Evolutionary conservation across 2,113 vertebrate genomes (phyloP).

Genomic region (Xenus cinereus): DNA sequence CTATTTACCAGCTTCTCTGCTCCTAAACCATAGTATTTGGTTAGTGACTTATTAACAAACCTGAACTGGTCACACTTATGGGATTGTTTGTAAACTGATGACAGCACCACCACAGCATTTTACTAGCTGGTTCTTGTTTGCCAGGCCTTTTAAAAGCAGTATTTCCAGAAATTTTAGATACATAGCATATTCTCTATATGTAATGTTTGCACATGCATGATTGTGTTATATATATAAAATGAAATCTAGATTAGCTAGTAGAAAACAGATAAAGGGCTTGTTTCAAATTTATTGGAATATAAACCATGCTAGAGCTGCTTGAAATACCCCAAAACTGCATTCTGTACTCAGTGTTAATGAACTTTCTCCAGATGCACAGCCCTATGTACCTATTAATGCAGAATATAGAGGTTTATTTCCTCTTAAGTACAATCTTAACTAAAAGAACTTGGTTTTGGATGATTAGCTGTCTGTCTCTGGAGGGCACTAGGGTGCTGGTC

Average conservation of each 20-base stretch:
- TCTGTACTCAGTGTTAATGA: background rate
- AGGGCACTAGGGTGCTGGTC: background rate
- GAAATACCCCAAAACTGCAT: background rate
- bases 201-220: background rate
- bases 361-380: background rate
- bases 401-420: background rate
- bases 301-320: background rate
- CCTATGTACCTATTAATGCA: background rate
- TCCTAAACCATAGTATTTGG: conserved; percentile 53
- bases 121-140: background rate
- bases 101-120: background rate
- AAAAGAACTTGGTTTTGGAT: background rate
- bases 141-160: background rate
- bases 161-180: background rate
- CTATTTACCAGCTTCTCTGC: conserved; percentile 29
- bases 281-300: background rate
- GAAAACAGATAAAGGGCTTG: background rate
- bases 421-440: background rate
- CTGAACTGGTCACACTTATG: background rate
- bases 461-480: background rate
- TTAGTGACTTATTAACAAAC: conserved; percentile 54
- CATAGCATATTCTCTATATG: rapidly evolving
- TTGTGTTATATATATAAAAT: background rate
- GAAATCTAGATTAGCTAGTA: background rate
- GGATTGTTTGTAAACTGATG: background rate